Base-by-base conservation (phyloP, 2,797 vertebrate species). In the Acridotheres tristis region DNA sequence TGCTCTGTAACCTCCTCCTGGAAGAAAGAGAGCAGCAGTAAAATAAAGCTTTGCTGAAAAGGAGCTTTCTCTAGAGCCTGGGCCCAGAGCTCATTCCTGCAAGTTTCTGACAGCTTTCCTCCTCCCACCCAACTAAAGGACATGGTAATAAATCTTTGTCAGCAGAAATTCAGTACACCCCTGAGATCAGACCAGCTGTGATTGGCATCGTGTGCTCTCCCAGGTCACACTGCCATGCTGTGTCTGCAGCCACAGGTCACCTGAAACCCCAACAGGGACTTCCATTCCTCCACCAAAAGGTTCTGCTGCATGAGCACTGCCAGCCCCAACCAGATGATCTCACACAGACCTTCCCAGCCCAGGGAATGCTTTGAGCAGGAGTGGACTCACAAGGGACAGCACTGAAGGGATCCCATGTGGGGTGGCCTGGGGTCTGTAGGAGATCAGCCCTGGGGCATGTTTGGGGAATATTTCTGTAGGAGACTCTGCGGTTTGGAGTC, bases 71-170 rank as follows among this genome's bases (percentile, higher is more conserved):
- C 59, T 75, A 47, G 76, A 90, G 82, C 38, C 53, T 79, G 63
- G 16, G 16, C 79, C 73, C 54, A 88, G 66, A 78, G 16, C 69
- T 93, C 4, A 1, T 65, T 92, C 86, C 67, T 80, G 18, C 30
- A 66, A 69, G 34, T 74, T 80, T 92, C 84, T 94, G 92, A 80
- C 89, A 94, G 57, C 47, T 95, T 81, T 93, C 25, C n/a, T 93
- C 55, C 71, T 76, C 45, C 75, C 59, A 74, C 50, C 23, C 73
- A 59, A 10, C 71, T 67, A 47, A 89, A 91, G 58, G 55, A 91
- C 45, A 30, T 15, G n/a, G 82, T 92, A 95, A 85, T 92, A 96
- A 96, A 89, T 94, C 91, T 83, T 83, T 81, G 73, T 88, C 88
- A 81, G 78, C 71, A 67, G 90, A 89, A 96, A 95, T 73, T 27